phyloP scores from a whole-genome alignment of 2,888 invertebrate genomes.

The Thymelicus sylvestris region DNA sequence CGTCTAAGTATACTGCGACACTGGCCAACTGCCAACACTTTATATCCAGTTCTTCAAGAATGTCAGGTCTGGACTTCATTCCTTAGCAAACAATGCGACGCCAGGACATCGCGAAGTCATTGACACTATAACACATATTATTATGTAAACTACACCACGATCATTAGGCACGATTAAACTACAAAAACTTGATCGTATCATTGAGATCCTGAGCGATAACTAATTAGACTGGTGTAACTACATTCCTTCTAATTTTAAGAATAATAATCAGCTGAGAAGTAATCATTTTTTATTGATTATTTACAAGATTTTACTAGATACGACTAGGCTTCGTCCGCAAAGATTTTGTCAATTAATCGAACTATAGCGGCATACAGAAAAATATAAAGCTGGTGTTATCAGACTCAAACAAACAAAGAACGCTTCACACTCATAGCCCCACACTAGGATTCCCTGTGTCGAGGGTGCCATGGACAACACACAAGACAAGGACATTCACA shows the following conservation, averaged over 20 bases:
- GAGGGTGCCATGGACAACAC: too few species aligned
- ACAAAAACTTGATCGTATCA: slow-evolving; percentile 23
- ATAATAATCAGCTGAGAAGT: too few species aligned
- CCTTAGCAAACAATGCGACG: slow-evolving; percentile 66
- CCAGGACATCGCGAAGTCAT: slow-evolving; percentile 65
- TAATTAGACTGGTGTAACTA: slow-evolving; percentile 2
- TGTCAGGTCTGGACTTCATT: slow-evolving; percentile 80
- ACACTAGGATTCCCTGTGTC: too few species aligned
- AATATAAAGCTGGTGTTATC: too few species aligned
- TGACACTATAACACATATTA: slow-evolving; percentile 58
- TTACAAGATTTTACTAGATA: too few species aligned
- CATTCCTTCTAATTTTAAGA: neutral
- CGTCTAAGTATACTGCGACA: slow-evolving; percentile 65
- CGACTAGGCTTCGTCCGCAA: too few species aligned
- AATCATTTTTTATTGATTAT: too few species aligned
- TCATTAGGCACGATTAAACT: slow-evolving; percentile 13
- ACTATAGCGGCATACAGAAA: too few species aligned
- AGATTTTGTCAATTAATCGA: too few species aligned
- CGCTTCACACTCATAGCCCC: too few species aligned
- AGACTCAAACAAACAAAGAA: too few species aligned
- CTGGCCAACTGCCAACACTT: slow-evolving; percentile 67
- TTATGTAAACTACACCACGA: slow-evolving; percentile 45
- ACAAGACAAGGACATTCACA: too few species aligned
- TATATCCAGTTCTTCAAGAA: slow-evolving; percentile 80
- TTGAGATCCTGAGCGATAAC: slow-evolving; percentile 4